phyloP scores from a whole-genome alignment of 2,888 invertebrate species.

The Mesorhabditis spiculigera region DNA sequence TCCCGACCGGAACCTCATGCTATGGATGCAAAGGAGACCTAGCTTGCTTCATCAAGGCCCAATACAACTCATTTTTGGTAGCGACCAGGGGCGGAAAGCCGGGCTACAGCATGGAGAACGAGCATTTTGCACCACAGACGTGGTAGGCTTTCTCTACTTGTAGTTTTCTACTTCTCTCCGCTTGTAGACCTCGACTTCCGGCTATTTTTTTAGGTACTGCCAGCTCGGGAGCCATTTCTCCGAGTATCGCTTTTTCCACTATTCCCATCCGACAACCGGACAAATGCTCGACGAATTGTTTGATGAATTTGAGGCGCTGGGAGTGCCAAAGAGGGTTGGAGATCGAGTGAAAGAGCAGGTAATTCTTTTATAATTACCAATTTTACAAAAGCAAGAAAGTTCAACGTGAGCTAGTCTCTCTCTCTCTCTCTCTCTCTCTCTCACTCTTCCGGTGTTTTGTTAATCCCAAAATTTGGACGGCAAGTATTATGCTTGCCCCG shows the following conservation, averaged over 20 bases:
- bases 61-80: background rate
- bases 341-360: background rate
- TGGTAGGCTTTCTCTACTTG: slow-evolving; percentile 1
- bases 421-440: no score
- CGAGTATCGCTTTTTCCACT: background rate
- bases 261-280: slow-evolving; percentile 1
- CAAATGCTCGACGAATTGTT: background rate
- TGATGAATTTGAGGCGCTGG: background rate
- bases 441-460: no score
- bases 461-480: no score
- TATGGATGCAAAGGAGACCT: slow-evolving; percentile 1
- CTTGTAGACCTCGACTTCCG: no score
- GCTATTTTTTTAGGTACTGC: background rate
- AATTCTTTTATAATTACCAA: background rate
- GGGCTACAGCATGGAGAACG: background rate
- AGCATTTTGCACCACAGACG: slow-evolving; percentile 1
- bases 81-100: background rate
- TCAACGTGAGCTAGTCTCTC: no score
- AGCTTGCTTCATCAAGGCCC: background rate
- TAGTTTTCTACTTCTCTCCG: background rate
- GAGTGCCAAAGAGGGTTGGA: background rate
- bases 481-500: no score
- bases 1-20: background rate
- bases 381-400: no score
- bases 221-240: background rate